phyloP scores from a whole-genome alignment of 1,140 invertebrate species.

The Kradibia gibbosae region DNA sequence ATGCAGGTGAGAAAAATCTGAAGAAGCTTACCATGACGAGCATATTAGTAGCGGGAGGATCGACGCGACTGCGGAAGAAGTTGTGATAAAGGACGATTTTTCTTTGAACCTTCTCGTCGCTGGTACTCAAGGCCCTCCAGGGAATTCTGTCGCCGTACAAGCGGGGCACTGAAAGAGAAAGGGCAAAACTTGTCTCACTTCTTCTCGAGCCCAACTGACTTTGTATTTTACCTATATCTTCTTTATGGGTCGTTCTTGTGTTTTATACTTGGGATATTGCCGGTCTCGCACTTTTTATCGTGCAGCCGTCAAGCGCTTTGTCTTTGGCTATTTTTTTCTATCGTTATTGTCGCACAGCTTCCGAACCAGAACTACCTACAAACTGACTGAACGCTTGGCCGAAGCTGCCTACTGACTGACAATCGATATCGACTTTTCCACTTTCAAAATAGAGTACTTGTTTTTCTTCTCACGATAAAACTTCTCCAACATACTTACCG shows the following conservation, averaged over 20 bases:
- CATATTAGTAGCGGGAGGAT: slow-evolving; percentile 85
- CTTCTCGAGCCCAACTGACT: neutral
- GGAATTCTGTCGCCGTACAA: slow-evolving; percentile 77
- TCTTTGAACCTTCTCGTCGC: slow-evolving; percentile 75
- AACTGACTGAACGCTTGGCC: slow-evolving; percentile 22
- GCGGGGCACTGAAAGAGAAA: slow-evolving; percentile 70
- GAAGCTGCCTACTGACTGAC: slow-evolving; percentile 6
- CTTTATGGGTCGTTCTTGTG: slow-evolving; percentile 18
- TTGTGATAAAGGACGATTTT: slow-evolving; percentile 86
- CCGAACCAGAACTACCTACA: slow-evolving; percentile 3
- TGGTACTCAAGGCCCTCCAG: slow-evolving; percentile 74
- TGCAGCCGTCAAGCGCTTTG: neutral
- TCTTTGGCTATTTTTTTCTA: neutral
- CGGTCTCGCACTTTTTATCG: neutral
- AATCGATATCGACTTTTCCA: slow-evolving; percentile 45
- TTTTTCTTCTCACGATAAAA: neutral
- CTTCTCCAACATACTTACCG: slow-evolving; percentile 46
- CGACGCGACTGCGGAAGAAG: slow-evolving; percentile 82
- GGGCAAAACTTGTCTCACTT: slow-evolving; percentile 28
- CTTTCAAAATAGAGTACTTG: slow-evolving; percentile 41
- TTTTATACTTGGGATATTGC: slow-evolving; percentile 6
- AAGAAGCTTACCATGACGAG: slow-evolving; percentile 80
- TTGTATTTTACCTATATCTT: slow-evolving; percentile 19
- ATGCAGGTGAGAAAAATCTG: slow-evolving; percentile 5
- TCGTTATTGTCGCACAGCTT: neutral